These are phyloP conservation scores for Drosophila asahinai DNA, from an alignment of 1,140 invertebrate species.

Conservation along the genomic window DNA sequence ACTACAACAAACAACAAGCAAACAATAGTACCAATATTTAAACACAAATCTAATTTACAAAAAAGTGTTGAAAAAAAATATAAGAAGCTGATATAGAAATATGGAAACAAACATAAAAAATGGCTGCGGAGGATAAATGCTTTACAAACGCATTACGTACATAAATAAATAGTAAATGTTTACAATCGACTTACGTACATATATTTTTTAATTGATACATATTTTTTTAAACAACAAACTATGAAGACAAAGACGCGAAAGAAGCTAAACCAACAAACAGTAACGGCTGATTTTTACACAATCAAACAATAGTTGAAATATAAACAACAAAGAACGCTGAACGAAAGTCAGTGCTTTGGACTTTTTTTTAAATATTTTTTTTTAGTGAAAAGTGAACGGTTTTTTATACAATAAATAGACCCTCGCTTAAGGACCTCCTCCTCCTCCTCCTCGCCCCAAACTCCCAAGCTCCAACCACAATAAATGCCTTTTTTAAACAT, in stretches of 20 bases:
- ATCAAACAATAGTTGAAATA: slow-evolving; percentile 57
- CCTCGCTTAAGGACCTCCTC: slow-evolving; percentile 12
- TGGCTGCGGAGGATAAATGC: slow-evolving; percentile 40
- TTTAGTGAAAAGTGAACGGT: slow-evolving; percentile 23
- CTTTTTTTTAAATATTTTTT: slow-evolving; percentile 16
- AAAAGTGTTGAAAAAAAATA: slow-evolving; percentile 40
- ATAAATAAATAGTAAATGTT: slow-evolving; percentile 51
- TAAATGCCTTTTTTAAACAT: slow-evolving; percentile 31
- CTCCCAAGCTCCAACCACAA: slow-evolving; percentile 9
- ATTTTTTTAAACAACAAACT: slow-evolving; percentile 51
- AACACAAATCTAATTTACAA: slow-evolving; percentile 62
- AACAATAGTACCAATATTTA: slow-evolving; percentile 76
- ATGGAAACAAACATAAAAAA: slow-evolving; percentile 41
- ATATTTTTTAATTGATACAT: slow-evolving; percentile 58
- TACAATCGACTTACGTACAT: slow-evolving; percentile 47
- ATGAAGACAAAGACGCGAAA: slow-evolving; percentile 24
- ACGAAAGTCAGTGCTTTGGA: slow-evolving; percentile 17
- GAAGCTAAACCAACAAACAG: slow-evolving; percentile 26
- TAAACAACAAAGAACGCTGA: slow-evolving; percentile 19
- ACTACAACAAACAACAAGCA: slow-evolving; percentile 51
- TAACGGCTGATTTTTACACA: slow-evolving; percentile 38
- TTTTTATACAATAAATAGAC: slow-evolving; percentile 29
- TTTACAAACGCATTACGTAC: slow-evolving; percentile 46
- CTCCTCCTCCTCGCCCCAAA: neutral
- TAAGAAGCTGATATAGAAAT: slow-evolving; percentile 33